These are phyloP conservation scores for Tyrannus savana DNA, from an alignment of 2,113 vertebrate species.

Conservation along the genomic window DNA sequence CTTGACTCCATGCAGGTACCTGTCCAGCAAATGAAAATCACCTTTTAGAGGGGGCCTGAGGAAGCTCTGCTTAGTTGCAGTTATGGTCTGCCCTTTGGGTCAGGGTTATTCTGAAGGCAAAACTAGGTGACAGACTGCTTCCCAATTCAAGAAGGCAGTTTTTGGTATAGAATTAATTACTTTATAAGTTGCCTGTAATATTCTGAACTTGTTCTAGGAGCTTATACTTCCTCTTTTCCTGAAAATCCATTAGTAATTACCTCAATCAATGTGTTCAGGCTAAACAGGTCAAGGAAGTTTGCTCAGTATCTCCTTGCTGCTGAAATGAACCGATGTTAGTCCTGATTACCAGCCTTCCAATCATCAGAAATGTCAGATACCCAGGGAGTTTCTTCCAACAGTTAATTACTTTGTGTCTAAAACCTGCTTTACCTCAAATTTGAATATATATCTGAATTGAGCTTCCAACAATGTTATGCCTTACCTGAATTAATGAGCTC, in stretches of 20 bases:
- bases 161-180: background rate
- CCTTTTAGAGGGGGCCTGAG: background rate
- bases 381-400: background rate
- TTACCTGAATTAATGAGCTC: background rate
- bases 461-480: background rate
- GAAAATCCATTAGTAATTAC: background rate
- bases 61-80: background rate
- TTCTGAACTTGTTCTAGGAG: background rate
- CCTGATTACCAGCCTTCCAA: background rate
- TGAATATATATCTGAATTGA: background rate
- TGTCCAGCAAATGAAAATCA: constrained; percentile 24
- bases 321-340: background rate
- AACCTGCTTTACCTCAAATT: background rate
- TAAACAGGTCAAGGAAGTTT: background rate
- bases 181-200: background rate
- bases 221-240: background rate
- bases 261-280: background rate
- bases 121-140: background rate
- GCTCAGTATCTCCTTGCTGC: background rate
- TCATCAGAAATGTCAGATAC: background rate
- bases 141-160: background rate
- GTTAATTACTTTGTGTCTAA: background rate
- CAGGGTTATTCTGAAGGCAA: background rate
- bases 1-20: constrained; percentile 75
- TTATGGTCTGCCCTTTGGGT: background rate